A percentile compares a stretch with the other conserved stretches of the same genome.
phyloP scores from a whole-genome alignment of 2,113 vertebrate genomes.

The Sebastes fasciatus region DNA sequence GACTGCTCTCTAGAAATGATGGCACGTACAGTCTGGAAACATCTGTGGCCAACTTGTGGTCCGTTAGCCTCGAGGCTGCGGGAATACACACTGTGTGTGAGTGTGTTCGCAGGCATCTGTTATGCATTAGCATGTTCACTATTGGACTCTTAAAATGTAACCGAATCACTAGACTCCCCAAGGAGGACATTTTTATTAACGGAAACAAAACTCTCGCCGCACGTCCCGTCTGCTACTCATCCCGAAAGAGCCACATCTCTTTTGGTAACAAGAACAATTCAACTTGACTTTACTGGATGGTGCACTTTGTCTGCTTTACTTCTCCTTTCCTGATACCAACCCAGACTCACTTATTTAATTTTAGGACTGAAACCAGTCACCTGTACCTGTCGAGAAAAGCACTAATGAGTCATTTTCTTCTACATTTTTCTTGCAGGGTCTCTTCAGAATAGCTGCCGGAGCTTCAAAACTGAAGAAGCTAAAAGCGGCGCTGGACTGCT shows the following conservation, averaged over 20 bases:
- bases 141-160: conserved; percentile 49
- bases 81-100: conserved; percentile 3
- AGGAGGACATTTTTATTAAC: conserved; percentile 35
- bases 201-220: conserved; percentile 25
- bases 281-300: conserved; percentile 8
- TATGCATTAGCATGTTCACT: conserved; percentile 54
- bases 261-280: background rate
- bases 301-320: conserved; percentile 25
- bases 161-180: conserved; percentile 31
- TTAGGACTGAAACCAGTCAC: conserved; percentile 50
- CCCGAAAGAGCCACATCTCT: conserved; percentile 40
- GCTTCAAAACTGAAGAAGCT: conserved; percentile 98
- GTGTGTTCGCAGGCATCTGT: conserved; percentile 53
- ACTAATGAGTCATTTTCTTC: background rate
- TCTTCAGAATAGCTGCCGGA: conserved; percentile 97
- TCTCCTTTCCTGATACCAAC: conserved; percentile 50
- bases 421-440: conserved; percentile 83
- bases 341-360: conserved; percentile 46
- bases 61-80: conserved; percentile 30
- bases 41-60: conserved; percentile 64
- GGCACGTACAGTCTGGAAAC: conserved; percentile 59
- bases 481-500: conserved; percentile 97
- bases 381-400: background rate
- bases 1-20: conserved; percentile 28
- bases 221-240: conserved; percentile 20